Evolutionary conservation across 2,113 vertebrate species (phyloP).

Genomic region (Pelecanus crispus): DNA sequence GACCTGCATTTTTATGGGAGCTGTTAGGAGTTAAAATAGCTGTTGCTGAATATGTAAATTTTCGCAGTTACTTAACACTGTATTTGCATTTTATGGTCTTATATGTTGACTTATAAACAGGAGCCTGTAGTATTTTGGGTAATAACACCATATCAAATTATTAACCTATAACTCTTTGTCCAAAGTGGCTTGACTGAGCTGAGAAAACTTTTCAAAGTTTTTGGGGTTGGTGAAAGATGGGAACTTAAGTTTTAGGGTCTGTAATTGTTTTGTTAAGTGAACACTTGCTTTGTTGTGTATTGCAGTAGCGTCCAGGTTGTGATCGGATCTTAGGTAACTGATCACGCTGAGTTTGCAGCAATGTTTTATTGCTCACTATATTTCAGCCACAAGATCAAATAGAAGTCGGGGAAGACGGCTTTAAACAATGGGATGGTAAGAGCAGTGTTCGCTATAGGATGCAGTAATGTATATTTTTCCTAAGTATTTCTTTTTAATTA

Average conservation of each 20-base stretch:
- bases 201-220: neutral
- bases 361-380: constrained; percentile 82
- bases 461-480: constrained; percentile 66
- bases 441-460: constrained; percentile 78
- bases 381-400: constrained; percentile 99
- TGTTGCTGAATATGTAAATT: neutral
- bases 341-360: constrained; percentile 75
- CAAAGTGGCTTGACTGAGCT: neutral
- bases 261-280: neutral
- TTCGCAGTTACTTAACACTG: neutral
- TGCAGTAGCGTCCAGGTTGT: constrained; percentile 76
- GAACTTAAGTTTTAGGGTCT: neutral
- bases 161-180: neutral
- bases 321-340: constrained; percentile 67
- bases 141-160: fast-evolving
- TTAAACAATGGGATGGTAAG: constrained; percentile 99
- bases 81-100: neutral
- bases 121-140: neutral
- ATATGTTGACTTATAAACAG: fast-evolving
- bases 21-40: neutral
- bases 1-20: neutral
- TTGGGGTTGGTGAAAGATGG: neutral
- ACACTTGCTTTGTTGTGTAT: constrained; percentile 36
- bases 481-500: constrained; percentile 42
- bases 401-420: constrained; percentile 95